Conservation (phyloP, 2,888 invertebrate species). For the Drosophila seclusa region DNA sequence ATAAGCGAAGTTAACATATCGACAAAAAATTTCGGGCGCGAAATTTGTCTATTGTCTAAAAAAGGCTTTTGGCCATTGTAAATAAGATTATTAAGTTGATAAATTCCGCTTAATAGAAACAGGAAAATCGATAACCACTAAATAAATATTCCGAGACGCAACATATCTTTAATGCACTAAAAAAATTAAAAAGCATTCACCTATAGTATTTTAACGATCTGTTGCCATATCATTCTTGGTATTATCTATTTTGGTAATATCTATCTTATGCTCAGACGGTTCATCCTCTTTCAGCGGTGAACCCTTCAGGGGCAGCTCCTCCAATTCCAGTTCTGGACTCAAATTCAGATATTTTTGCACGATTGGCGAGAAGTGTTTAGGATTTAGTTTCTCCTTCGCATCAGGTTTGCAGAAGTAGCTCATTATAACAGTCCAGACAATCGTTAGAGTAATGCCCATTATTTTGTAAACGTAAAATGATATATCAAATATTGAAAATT, state of each 20-base stretch:
- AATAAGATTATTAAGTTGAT: neutral
- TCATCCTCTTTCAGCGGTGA: slow-evolving; percentile 20
- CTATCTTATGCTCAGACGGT: slow-evolving; percentile 23
- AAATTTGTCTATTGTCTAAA: no score
- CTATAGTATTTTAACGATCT: neutral
- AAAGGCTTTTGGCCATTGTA: neutral
- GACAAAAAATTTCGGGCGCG: neutral
- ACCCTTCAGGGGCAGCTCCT: slow-evolving; percentile 62
- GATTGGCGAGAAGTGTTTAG: slow-evolving; percentile 77
- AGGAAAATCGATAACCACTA: neutral
- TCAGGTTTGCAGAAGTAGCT: slow-evolving; percentile 85
- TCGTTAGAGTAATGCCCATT: slow-evolving; percentile 85
- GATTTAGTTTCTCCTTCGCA: slow-evolving; percentile 67
- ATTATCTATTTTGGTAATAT: slow-evolving; percentile 18
- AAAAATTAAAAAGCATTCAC: neutral
- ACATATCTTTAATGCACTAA: neutral
- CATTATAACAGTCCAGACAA: slow-evolving; percentile 86
- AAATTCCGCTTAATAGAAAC: neutral
- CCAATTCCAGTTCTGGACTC: slow-evolving; percentile 38
- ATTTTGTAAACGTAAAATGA: slow-evolving; percentile 88
- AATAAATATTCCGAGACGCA: neutral
- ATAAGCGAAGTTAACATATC: neutral
- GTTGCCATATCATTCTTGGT: slow-evolving; percentile 2
- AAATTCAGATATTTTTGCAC: slow-evolving; percentile 62
- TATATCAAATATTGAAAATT: slow-evolving; percentile 86